Conservation (phyloP, 2,888 invertebrate species). For the Caenorhabditis afra region DNA sequence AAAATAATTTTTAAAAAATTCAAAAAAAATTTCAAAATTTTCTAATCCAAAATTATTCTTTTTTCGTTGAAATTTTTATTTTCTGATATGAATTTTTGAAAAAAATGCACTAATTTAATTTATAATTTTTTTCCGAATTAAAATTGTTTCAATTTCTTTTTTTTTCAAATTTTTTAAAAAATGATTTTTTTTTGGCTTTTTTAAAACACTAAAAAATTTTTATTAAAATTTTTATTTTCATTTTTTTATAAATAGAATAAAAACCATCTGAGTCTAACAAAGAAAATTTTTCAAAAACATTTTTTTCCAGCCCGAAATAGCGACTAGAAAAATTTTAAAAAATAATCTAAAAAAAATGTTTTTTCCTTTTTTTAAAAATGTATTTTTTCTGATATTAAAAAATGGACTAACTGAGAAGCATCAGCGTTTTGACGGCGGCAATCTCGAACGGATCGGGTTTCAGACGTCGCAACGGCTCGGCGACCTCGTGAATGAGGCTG, state of each 20-base stretch:
- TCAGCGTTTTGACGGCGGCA: constrained; percentile 65
- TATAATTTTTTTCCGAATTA: background rate
- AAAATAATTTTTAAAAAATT: background rate
- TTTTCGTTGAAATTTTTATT: too few species aligned
- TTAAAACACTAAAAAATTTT: background rate
- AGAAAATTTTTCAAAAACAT: too few species aligned
- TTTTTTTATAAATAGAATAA: too few species aligned
- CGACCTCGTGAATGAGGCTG: constrained; percentile 63
- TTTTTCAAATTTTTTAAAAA: background rate
- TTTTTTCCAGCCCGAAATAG: too few species aligned
- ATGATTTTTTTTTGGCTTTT: background rate
- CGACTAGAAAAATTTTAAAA: too few species aligned
- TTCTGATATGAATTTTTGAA: too few species aligned
- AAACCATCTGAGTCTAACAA: too few species aligned
- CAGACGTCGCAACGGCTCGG: constrained; percentile 54
- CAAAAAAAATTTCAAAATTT: background rate
- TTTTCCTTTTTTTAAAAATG: background rate
- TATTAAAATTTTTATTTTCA: too few species aligned
- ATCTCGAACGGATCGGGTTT: constrained; percentile 58
- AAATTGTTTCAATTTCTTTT: background rate
- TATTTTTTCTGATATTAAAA: too few species aligned
- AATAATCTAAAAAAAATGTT: too few species aligned
- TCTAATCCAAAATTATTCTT: too few species aligned
- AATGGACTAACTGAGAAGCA: constrained; percentile 63
- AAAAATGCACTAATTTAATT: background rate